A percentile compares a stretch with the other conserved stretches of the same genome.
Conservation (phyloP, 1,140 invertebrate species). For the Andricus grossulariae region DNA sequence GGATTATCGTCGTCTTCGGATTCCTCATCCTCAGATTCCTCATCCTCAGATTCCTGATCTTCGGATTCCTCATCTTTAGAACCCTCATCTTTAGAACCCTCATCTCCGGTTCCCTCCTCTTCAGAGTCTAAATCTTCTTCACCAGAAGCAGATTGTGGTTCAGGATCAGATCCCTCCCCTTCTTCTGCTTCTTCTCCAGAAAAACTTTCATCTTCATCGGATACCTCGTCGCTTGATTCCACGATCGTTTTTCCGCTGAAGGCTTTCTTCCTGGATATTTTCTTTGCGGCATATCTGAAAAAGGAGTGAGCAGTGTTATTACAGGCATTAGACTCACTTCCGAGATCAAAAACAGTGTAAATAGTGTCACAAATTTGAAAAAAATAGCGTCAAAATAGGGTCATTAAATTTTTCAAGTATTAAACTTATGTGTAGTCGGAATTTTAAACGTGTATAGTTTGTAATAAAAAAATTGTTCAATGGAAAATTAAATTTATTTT, state of each 20-base stretch:
- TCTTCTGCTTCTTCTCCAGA: constrained; percentile 52
- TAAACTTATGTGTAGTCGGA: too few relatives aligned
- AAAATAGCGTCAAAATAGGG: too few relatives aligned
- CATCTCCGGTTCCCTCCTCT: constrained; percentile 13
- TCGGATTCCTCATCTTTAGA: too few relatives aligned
- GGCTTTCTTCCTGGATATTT: constrained; percentile 77
- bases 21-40: too few relatives aligned
- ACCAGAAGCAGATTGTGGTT: constrained; percentile 56
- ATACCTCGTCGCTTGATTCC: constrained; percentile 50
- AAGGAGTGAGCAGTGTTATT: constrained; percentile 31
- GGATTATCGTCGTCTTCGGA: constrained; percentile 54
- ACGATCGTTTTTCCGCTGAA: constrained; percentile 50
- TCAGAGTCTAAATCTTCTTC: constrained; percentile 21
- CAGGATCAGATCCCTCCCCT: constrained; percentile 56
- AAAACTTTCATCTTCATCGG: constrained; percentile 59
- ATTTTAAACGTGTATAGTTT: too few relatives aligned
- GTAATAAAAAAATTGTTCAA: too few relatives aligned
- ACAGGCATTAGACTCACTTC: too few relatives aligned
- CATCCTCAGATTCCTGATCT: too few relatives aligned
- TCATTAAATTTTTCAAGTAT: too few relatives aligned
- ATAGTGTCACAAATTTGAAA: too few relatives aligned
- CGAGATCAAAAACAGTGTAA: too few relatives aligned
- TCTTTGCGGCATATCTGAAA: constrained; percentile 83
- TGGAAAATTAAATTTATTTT: too few relatives aligned
- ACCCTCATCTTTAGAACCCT: constrained; percentile 47